Evolutionary conservation across 2,888 invertebrate species (phyloP), one percentile per base, ranked within the genome.

Genomic region (Notocelia uddmanniana): DNA sequence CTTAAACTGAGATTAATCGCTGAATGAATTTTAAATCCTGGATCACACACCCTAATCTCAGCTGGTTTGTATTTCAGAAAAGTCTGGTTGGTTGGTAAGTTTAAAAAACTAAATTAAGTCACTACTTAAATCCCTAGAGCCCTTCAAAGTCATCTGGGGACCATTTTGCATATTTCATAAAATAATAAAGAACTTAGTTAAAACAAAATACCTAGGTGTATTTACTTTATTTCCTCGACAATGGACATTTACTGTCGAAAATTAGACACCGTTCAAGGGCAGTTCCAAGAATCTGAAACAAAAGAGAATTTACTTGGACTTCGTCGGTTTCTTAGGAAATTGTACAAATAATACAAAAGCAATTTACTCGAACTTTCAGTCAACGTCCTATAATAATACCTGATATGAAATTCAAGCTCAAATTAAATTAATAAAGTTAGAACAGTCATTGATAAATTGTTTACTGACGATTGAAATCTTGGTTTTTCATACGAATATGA

Each of bases 231-330:
- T 63, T 0, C 15, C 9, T 1, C 10, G 18, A 63, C 19, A 62
- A 45, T 8, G 45, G 10, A 26, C 8, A 41, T 37, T 31, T 9
- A 11, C 18, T 10, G 31, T 50, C 26, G 15, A 15, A 0, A 21
- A 19, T 23, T 3, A 15, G 23, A 52, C 31, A 5, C 23, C 41
- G 18, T 10, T 1, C 55, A 71, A 31, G 66, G 52, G 18, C 18
- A 62, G 13, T 45, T 71, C 71, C 71, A 67, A 9, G 59, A 54
- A 55, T 71, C 71, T 71, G 71, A 23, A 71, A 71, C 21, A 19
- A 60, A 45, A 41, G n/a, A 23, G 23, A 31, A 58, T 13, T 41
- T 15, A 31, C 10, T 34, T 34, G 18, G 0, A n/a, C 15, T 2
- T 21, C 21, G n/a, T 21, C 31, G 5, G 31, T 62, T 48, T 31